Percentiles rank a stretch among this genome's conserved stretches.
Conservation (phyloP, 2,888 invertebrate genomes). For the Brassicogethes aeneus region DNA sequence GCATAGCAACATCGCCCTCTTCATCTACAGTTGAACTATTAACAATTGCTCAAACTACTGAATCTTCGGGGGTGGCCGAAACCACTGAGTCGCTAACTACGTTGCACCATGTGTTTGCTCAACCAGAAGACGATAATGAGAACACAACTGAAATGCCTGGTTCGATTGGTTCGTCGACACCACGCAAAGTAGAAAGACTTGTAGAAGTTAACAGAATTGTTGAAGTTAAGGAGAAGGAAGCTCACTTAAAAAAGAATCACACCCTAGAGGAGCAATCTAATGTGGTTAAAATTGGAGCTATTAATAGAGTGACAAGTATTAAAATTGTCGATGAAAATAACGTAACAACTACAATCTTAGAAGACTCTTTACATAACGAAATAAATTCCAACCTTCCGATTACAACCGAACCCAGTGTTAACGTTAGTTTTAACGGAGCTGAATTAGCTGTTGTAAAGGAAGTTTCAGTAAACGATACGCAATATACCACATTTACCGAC, state of each 20-base stretch:
- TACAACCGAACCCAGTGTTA: background rate
- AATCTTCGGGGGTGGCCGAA: conserved; percentile 13
- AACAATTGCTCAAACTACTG: conserved; percentile 10
- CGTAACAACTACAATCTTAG: conserved; percentile 8
- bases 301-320: conserved; percentile 58
- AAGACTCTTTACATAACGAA: conserved; percentile 17
- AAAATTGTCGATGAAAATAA: conserved; percentile 53
- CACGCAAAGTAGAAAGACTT: conserved; percentile 45
- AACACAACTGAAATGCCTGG: conserved; percentile 30
- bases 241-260: conserved; percentile 48
- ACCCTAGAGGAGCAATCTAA: conserved; percentile 38
- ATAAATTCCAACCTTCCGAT: conserved; percentile 8
- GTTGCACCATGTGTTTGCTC: conserved; percentile 44
- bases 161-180: conserved; percentile 32
- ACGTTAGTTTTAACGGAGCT: background rate
- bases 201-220: conserved; percentile 62
- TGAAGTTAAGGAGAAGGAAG: conserved; percentile 57
- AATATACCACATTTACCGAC: too few relatives aligned
- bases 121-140: conserved; percentile 29
- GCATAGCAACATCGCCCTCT: conserved; percentile 7
- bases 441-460: conserved; percentile 13
- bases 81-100: conserved; percentile 33
- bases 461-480: conserved; percentile 13
- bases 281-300: conserved; percentile 60
- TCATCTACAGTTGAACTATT: conserved; percentile 6